Evolutionary conservation across 1,140 invertebrate genomes (phyloP), one percentile per base, ranked within the genome.

Genomic region (Plectus sambesii): DNA sequence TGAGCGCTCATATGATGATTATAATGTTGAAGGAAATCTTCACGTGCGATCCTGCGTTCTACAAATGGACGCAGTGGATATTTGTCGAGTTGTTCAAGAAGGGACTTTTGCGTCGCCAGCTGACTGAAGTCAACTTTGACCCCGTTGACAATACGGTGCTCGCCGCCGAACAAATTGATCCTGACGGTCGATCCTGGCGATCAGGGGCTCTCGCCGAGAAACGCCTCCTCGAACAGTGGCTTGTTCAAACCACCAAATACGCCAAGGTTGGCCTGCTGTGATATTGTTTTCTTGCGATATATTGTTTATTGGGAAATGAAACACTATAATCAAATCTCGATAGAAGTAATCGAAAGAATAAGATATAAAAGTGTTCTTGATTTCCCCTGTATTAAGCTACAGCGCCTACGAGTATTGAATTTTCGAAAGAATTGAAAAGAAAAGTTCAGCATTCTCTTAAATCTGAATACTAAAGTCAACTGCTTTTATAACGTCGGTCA

Each of bases 81-180:
- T 98, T 99, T 73, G 65, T 96, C 2, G 82, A 87, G 73, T 72
- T 99, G 45, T 87, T 77, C 72, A 79, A 93, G 62, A 75, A 78
- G 36, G 85, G 83, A 15, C 55, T 63, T 6, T 49, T 53, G 15
- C 41, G 39, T 27, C 46, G 61, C 25, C 49, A 48, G 27, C 22
- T 49, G 79, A 81, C 85, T 15, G 74, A 81, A 54, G 93, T 99
- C 0, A 94, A 97, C 74, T 99, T 93, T 93, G 94, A 99, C 79
- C 94, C 94, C 0, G 75, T 98, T 1, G 94, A 99, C 74, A 71
- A 87, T 70, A 99, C 94, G 9, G 94, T 98, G 3, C 70, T 99
- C 46, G 94, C 94, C 15, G 83, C 96, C 75, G 94, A 99, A 71
- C 94, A 99, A 78, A 85, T 98, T 23, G 88, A 93, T 75, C 78